Evolutionary conservation across 2,113 vertebrate species (phyloP).

Genomic region (Psephotus haematonotus): DNA sequence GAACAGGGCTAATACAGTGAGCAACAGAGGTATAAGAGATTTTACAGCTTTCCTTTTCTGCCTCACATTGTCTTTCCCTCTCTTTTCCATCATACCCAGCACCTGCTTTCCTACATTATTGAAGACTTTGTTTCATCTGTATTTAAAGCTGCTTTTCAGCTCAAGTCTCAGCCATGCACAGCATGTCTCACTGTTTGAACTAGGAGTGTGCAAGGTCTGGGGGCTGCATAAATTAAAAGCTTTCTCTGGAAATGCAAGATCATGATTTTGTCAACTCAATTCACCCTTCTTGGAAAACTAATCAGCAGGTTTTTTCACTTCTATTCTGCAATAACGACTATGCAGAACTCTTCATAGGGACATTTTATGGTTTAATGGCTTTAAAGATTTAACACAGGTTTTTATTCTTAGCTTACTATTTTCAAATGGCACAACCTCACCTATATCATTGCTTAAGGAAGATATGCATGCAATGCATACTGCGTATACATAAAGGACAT

Average conservation of each 20-base stretch:
- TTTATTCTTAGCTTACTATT: background rate
- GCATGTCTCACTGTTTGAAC: background rate
- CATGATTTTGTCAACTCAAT: background rate
- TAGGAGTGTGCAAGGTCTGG: background rate
- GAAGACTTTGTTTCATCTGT: background rate
- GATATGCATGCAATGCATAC: background rate
- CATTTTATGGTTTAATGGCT: background rate
- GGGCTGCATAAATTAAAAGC: background rate
- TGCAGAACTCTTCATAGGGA: background rate
- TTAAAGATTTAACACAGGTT: background rate
- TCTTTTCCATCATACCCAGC: background rate
- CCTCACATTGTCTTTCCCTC: background rate
- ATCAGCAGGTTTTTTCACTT: background rate
- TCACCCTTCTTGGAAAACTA: background rate
- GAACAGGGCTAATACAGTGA: background rate
- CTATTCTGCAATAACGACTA: background rate
- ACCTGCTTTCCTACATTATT: background rate
- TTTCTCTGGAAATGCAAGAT: background rate
- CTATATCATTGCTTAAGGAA: background rate
- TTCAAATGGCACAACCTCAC: background rate
- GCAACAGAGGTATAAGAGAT: background rate
- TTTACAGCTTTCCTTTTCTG: background rate
- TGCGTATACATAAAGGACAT: background rate
- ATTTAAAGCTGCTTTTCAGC: background rate
- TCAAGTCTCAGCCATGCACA: background rate